phyloP scores from a whole-genome alignment of 1,140 invertebrate species.

The Atta colombica region DNA sequence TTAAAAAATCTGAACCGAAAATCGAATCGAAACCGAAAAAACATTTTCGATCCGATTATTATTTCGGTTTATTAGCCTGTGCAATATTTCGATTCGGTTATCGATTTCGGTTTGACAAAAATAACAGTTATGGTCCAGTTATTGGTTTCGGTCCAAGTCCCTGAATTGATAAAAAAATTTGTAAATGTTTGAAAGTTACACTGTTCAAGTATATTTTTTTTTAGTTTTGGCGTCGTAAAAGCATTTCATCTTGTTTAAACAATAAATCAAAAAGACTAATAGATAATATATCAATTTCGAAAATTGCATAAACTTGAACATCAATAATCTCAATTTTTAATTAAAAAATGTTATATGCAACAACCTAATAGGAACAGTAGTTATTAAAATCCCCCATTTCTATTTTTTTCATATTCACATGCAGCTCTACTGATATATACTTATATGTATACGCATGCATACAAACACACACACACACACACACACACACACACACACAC shows the following conservation, averaged over 20 bases:
- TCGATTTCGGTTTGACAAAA: too few species aligned
- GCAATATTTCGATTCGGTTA: too few species aligned
- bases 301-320: background rate
- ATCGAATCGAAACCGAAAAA: too few species aligned
- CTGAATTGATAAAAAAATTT: background rate
- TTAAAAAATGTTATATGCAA: constrained; percentile 47
- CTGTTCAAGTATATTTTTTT: background rate
- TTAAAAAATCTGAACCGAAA: too few species aligned
- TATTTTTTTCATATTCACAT: background rate
- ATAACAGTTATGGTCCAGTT: too few species aligned
- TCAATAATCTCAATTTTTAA: constrained; percentile 1
- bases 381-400: constrained; percentile 15
- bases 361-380: constrained; percentile 44
- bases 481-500: background rate
- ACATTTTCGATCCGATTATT: too few species aligned
- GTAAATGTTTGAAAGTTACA: background rate
- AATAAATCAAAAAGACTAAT: background rate
- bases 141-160: too few species aligned
- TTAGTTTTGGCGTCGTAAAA: background rate
- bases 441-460: constrained; percentile 39
- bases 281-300: background rate
- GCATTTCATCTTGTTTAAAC: background rate
- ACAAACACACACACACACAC: constrained; percentile 16
- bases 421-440: constrained; percentile 35
- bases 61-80: too few species aligned